Conservation (phyloP, 1,140 invertebrate species). For the Calliphora vicina region DNA sequence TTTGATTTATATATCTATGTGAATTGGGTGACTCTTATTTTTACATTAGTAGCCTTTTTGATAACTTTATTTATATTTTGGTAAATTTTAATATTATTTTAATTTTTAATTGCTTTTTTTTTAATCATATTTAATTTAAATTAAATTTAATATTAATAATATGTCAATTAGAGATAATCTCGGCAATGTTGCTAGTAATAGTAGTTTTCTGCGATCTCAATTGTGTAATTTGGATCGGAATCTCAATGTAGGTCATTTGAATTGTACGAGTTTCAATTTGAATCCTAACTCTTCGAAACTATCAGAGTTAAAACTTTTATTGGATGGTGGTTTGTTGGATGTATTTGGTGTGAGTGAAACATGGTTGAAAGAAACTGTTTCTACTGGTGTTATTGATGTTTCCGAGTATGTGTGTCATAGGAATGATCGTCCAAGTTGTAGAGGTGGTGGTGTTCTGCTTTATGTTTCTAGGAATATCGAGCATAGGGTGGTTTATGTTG, state of each 20-base stretch:
- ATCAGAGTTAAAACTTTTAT: background rate
- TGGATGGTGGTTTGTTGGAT: background rate
- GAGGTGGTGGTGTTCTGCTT: background rate
- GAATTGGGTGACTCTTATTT: too few species aligned
- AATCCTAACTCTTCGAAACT: background rate
- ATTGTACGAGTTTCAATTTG: background rate
- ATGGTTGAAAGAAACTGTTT: background rate
- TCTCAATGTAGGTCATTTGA: background rate
- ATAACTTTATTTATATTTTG: too few species aligned
- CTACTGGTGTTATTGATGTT: background rate
- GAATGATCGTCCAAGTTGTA: background rate
- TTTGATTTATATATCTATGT: too few species aligned
- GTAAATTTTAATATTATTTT: too few species aligned
- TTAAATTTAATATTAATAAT: too few species aligned
- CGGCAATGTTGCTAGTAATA: too few species aligned
- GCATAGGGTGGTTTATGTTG: background rate
- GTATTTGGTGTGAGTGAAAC: background rate
- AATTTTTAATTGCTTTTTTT: too few species aligned
- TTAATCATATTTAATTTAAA: too few species aligned
- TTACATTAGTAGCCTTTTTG: too few species aligned
- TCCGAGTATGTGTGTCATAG: background rate
- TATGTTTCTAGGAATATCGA: background rate
- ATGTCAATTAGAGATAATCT: too few species aligned
- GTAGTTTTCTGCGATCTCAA: too few species aligned
- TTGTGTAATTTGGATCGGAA: background rate